Base-by-base conservation (phyloP, 2,888 invertebrate species). In the Ochropacha duplaris region DNA sequence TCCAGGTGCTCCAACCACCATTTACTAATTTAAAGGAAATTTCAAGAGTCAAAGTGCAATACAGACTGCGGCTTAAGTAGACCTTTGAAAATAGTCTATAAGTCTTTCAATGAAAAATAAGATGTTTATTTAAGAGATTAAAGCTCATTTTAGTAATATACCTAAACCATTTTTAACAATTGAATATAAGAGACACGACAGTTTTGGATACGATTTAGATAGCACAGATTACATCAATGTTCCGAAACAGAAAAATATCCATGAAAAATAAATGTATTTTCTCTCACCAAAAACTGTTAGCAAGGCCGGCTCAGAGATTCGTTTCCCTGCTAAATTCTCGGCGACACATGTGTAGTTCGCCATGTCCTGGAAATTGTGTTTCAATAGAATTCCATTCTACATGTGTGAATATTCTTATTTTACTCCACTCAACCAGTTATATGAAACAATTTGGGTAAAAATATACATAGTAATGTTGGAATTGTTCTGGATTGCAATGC, bases 281-380 rank as follows among this genome's bases (percentile, higher is more conserved):
- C 70, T 90, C 97, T 95, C 93, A 99, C 99, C 98, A 87, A 96
- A 98, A 72, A 99, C 97, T 57, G 97, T 97, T 72, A 99, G 95
- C 62, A 96, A 94, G 2, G 98, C 98, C 0, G 97, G 96, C 63
- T 97, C 96, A 69, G 97, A 97, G 79, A 96, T 94, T 65, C 98
- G 94, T 79, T 96, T 96, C 26, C 96, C 97, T 14, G 98, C 98
- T 71, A 98, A 95, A 89, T 99, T 99, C 88, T 98, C 97, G 5
- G 98, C 98, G 50, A 98, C 97, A 86, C 99, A 99, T 56, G 98
- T 98, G 89, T 98, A 99, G 94, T 99, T 99, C 69, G 97, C 98
- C 90, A 97, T 97, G 90, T 99, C 98, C 90, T 95, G 93, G 54
- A 78, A 76, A 72, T 72, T 64, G 65, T 64, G 65, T 65, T 55